Base-by-base conservation (phyloP, 2,888 invertebrate species). In the Heliconius ethilla region DNA sequence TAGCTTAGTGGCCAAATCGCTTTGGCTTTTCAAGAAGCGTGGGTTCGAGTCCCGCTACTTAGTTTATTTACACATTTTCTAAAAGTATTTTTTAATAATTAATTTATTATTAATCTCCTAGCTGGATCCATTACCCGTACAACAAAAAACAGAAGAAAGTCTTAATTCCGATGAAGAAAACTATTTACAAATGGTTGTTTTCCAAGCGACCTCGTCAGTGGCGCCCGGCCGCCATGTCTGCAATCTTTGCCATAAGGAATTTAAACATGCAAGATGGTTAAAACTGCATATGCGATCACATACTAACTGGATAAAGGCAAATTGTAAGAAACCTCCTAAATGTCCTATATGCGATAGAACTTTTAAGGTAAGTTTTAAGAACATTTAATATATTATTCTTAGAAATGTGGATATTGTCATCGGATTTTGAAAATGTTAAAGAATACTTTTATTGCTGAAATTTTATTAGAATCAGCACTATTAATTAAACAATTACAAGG, bases 241-340 rank as follows among this genome's bases (percentile, higher is more conserved):
- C 86, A 96, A 96, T 86, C 90, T 96, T 10, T 96, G 96, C 86
- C 95, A 95, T 75, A 95, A 95, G 82, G 96, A 96, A 87, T 96
- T 96, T 85, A 95, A 95, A 81, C 95, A 96, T 81, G 95, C 95
- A 10, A 92, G 95, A 73, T 96, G 96, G 91, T 88, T 96, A 15
- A 95, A 96, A 83, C 94, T 95, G 81, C 96, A 96, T 83, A 96
- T 96, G 96, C 88, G 95, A 29, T 95, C 95, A 0, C 96, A 96
- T 82, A 91, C 95, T 22, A 96, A 96, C 88, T 96, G 96, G 96
- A 96, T 96, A 82, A 95, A 94, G 83, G 96, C 96, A 0, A 96
- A 96, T 81, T 96, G 96, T 87, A 96, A 96, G 89, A 96, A 96
- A 84, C 96, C 95, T 33, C 96, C 96, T 2, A 95, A 95, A 89